A percentile compares a stretch with the other conserved stretches of the same genome.
Evolutionary conservation across 1,140 invertebrate species (phyloP).

Genomic region (Phenacoccus solenopsis): DNA sequence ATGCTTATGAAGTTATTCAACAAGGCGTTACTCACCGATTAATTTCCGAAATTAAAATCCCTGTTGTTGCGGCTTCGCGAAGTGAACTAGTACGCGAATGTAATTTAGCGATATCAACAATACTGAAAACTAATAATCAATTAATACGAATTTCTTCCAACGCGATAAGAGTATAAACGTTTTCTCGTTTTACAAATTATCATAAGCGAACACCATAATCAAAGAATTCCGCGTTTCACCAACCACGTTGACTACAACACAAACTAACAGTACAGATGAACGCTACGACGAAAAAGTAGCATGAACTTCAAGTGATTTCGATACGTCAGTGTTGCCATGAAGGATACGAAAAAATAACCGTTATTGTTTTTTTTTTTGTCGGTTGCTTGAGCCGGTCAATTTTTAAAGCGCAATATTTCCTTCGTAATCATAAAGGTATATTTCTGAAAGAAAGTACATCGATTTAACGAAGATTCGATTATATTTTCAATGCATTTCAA

Average conservation of each 20-base stretch:
- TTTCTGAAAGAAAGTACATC: no score
- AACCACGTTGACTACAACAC: background rate
- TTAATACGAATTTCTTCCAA: background rate
- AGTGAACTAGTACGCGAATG: background rate
- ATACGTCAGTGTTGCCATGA: background rate
- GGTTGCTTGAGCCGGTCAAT: no score
- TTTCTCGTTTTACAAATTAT: background rate
- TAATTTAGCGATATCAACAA: background rate
- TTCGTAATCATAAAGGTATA: no score
- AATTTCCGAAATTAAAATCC: background rate
- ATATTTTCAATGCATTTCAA: no score
- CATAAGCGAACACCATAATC: background rate
- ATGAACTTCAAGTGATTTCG: background rate
- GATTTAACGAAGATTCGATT: no score
- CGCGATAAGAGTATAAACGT: background rate
- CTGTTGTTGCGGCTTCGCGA: background rate
- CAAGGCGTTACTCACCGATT: background rate
- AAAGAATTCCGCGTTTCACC: background rate
- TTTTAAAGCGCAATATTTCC: no score
- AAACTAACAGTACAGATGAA: background rate
- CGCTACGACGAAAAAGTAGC: background rate
- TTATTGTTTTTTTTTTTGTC: no score
- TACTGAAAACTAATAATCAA: background rate
- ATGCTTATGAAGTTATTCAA: no score
- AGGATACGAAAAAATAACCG: no score